Evolutionary conservation across 1,140 invertebrate species (phyloP), one percentile per base, ranked within the genome.

Genomic region (Penaeus indicus): DNA sequence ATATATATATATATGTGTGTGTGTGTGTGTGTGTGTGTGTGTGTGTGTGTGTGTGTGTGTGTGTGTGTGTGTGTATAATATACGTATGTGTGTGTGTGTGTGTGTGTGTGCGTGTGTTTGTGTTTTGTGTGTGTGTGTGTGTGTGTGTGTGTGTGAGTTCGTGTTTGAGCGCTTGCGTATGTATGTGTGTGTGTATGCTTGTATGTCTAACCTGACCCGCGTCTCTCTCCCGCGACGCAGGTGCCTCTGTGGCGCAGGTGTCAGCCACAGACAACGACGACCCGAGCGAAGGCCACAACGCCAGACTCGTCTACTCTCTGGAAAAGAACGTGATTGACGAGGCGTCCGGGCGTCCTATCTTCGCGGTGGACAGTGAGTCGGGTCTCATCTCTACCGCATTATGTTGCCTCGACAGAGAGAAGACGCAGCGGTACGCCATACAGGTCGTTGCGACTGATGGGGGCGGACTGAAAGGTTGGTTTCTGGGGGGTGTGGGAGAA

Each of bases 231-330:
- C n/a, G 25, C 21, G 3, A 19, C 54, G 27, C 86, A 88, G 87
- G 87, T 8, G 27, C 81, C 18, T 84, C 69, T 0, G 93, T 94
- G 13, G 94, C 93, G 92, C 94, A 92, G 13, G 93, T 93, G 89
- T 92, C 91, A 13, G 94, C 94, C 3, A 92, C 92, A 4, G 94
- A 94, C 90, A 92, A 93, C 86, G 94, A 94, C 88, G 94, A 94
- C 89, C 94, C 94, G 2, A 91, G 91, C 11, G 92, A 93, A 90
- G 93, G 92, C 1, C 90, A 90, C 16, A 93, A 93, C 89, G 93
- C 93, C 32, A 91, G 91, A 75, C 89, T 92, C 13, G 92, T 92
- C 47, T 92, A 92, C 63, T 92, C 93, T 63, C 92, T 94, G 78
- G 93, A 94, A 90, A 93, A 93, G 92, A 94, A 93, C 84, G 93